Conservation (phyloP, 1,140 invertebrate genomes). For the Hirudo medicinalis region DNA sequence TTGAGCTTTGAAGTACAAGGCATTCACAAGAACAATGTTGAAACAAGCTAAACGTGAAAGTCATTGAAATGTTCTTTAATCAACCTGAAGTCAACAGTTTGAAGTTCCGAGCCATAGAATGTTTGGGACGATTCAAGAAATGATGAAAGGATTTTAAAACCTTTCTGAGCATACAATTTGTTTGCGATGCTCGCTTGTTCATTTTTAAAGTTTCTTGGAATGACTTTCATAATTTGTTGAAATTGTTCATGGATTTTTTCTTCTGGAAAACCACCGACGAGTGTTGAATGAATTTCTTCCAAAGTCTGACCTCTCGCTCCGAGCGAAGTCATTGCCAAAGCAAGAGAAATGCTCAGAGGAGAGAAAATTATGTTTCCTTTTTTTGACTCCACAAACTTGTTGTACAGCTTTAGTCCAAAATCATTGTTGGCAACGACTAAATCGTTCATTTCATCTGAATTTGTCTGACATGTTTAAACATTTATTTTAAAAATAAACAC, state of each 20-base stretch:
- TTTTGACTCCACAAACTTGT: not conserved
- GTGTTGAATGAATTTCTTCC: not conserved
- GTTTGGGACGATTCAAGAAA: not conserved
- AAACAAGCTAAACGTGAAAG: not conserved
- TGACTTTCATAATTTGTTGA: not conserved
- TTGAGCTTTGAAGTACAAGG: slow-evolving; percentile 2
- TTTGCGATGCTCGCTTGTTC: not conserved
- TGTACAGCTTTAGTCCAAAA: slow-evolving; percentile 3
- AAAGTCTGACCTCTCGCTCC: slow-evolving; percentile 6
- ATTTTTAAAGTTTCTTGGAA: not conserved
- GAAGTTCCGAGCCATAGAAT: slow-evolving; percentile 1
- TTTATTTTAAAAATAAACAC: too few relatives aligned
- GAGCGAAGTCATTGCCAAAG: slow-evolving; percentile 9
- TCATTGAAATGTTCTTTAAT: too few relatives aligned
- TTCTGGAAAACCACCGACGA: not conserved
- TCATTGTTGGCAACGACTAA: not conserved
- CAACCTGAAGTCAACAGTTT: slow-evolving; percentile 8
- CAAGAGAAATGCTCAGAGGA: slow-evolving; percentile 13
- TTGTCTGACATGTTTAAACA: too few relatives aligned
- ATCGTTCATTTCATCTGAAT: too few relatives aligned
- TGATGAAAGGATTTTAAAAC: not conserved
- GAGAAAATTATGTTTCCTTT: slow-evolving; percentile 1
- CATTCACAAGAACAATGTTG: slow-evolving; percentile 15
- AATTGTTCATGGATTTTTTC: not conserved
- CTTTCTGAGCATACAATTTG: slow-evolving; percentile 11